Evolutionary conservation across 2,113 vertebrate species (phyloP).

Genomic region (Alethe castanea): DNA sequence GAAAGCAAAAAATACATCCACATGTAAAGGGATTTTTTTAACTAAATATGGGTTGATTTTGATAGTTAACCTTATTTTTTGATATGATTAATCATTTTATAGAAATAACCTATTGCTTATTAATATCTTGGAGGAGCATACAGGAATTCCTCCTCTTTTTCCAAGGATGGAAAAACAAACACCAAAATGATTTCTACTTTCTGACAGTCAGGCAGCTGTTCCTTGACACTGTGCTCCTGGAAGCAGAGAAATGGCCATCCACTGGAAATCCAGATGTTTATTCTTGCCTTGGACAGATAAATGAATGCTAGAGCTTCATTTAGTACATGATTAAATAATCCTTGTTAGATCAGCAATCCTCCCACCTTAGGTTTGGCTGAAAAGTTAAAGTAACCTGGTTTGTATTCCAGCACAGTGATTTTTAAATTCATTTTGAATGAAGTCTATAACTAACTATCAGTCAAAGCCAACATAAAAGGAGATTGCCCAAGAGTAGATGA

Average conservation of each 20-base stretch:
- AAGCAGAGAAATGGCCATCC: background rate
- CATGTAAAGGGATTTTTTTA: background rate
- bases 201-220: background rate
- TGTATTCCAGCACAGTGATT: background rate
- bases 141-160: background rate
- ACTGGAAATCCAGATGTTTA: background rate
- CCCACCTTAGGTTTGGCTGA: background rate
- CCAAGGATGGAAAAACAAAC: background rate
- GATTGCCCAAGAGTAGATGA: constrained; percentile 34
- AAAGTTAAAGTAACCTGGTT: background rate
- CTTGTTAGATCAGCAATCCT: background rate
- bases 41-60: background rate
- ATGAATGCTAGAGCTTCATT: background rate
- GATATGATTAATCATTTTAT: background rate
- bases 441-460: constrained; percentile 2
- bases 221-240: background rate
- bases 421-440: background rate
- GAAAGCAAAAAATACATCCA: background rate
- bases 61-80: background rate
- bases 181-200: background rate
- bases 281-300: background rate
- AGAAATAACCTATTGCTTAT: background rate
- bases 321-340: background rate
- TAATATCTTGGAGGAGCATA: background rate
- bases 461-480: constrained; percentile 38